Conservation (phyloP, 2,797 vertebrate genomes). For the Artibeus jamaicensis region DNA sequence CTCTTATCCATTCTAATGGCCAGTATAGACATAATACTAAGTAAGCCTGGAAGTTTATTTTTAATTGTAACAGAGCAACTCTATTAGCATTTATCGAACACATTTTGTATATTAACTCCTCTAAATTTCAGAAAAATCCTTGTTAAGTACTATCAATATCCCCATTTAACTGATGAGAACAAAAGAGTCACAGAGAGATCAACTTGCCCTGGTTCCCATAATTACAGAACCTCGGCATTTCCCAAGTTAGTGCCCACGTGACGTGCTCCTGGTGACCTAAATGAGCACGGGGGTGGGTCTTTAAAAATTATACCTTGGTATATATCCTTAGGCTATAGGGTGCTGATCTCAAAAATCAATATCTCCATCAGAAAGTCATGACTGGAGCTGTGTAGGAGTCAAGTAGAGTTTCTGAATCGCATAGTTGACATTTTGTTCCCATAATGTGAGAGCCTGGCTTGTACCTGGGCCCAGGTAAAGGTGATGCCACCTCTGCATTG, state of each 20-base stretch:
- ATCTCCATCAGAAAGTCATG: background rate
- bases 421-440: background rate
- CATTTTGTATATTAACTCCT: background rate
- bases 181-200: background rate
- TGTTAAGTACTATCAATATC: background rate
- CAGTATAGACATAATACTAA: background rate
- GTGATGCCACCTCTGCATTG: background rate
- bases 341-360: background rate
- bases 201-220: background rate
- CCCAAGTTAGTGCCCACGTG: background rate
- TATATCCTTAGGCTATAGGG: background rate
- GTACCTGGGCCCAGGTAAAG: background rate
- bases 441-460: background rate
- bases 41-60: background rate
- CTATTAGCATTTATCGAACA: background rate
- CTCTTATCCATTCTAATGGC: background rate
- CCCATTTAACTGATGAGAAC: background rate
- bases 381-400: background rate
- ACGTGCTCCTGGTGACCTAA: background rate
- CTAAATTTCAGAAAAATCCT: background rate
- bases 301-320: background rate
- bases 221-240: background rate
- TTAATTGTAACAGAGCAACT: background rate
- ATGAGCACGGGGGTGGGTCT: background rate
- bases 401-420: background rate